Conservation (phyloP, 2,797 vertebrate genomes). For the Australoheros facetus region DNA sequence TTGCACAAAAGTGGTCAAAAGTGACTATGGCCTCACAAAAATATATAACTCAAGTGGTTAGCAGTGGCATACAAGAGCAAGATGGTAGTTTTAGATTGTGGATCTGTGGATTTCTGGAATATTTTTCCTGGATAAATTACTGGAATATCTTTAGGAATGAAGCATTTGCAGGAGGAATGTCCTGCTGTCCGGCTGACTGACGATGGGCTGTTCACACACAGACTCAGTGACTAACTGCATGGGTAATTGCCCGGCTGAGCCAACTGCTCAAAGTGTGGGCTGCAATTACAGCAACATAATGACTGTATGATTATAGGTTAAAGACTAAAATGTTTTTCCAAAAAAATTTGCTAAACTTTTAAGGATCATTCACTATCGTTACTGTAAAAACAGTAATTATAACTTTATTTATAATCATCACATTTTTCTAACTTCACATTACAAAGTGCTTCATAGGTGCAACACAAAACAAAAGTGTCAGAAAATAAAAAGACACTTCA, state of each 20-base stretch:
- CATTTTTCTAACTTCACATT: background rate
- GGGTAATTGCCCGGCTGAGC: slow-evolving; percentile 17
- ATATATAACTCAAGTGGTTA: background rate
- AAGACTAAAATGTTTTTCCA: background rate
- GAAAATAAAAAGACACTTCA: background rate
- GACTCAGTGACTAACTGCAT: slow-evolving; percentile 14
- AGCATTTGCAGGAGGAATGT: background rate
- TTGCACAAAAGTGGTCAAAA: background rate
- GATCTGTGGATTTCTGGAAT: too few relatives aligned
- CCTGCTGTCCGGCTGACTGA: slow-evolving; percentile 25
- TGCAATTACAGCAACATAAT: background rate
- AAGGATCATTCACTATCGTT: background rate
- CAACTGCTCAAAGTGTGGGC: slow-evolving; percentile 1
- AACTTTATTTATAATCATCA: background rate
- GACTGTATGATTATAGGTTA: background rate
- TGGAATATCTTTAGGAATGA: background rate
- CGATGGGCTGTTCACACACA: slow-evolving; percentile 19
- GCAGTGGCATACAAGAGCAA: background rate
- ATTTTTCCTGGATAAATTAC: background rate
- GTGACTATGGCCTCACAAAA: background rate
- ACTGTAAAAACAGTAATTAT: background rate
- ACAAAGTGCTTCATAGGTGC: background rate
- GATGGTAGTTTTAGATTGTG: background rate
- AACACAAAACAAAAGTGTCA: background rate
- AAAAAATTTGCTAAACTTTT: background rate